Percentiles rank a stretch among this genome's conserved stretches.
These are phyloP conservation scores for Gasterosteus aculeatus DNA, from an alignment of 2,113 vertebrate genomes.

Conservation along the genomic window DNA sequence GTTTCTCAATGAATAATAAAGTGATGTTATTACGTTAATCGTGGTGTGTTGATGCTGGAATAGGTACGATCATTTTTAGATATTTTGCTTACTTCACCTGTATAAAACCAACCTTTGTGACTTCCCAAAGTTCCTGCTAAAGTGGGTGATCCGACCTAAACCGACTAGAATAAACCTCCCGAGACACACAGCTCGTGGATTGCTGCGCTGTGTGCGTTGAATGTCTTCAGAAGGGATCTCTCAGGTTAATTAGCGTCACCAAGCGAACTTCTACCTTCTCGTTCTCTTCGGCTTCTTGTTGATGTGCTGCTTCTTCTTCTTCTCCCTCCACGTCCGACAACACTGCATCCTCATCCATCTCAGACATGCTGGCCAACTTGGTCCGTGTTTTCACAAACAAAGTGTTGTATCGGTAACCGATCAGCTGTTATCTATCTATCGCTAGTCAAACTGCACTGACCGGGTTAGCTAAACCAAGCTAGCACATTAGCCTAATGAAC, in stretches of 20 bases:
- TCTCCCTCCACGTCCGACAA: constrained; percentile 60
- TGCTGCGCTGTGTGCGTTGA: neutral
- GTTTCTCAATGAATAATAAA: neutral
- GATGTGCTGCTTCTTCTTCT: constrained; percentile 37
- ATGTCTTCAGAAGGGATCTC: no score
- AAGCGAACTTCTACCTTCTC: constrained; percentile 35
- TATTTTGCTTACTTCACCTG: neutral
- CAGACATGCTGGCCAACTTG: constrained; percentile 39
- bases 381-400: neutral
- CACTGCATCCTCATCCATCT: constrained; percentile 39
- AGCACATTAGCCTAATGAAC: neutral
- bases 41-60: neutral
- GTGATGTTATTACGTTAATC: neutral
- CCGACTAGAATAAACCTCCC: neutral
- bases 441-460: neutral
- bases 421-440: neutral
- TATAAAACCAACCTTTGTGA: no score
- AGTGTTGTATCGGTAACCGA: neutral
- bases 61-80: neutral
- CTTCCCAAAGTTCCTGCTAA: neutral
- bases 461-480: neutral
- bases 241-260: neutral
- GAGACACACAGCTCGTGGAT: no score
- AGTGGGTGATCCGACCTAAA: neutral
- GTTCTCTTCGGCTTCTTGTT: constrained; percentile 2